Evolutionary conservation across 2,113 vertebrate genomes (phyloP).

Genomic region (Seriola dumerili): DNA sequence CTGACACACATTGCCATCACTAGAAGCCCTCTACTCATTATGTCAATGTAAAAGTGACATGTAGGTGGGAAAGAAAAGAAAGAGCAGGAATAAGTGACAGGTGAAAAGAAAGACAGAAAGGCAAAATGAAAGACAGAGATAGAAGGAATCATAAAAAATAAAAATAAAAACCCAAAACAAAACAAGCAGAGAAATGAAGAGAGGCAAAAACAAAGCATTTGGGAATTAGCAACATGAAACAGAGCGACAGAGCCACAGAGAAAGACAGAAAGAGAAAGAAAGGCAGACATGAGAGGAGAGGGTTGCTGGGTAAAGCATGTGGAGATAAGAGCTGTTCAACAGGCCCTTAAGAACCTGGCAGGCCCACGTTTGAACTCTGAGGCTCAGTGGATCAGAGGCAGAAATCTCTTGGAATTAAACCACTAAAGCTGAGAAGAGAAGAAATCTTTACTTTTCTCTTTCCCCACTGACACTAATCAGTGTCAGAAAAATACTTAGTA

Average conservation of each 20-base stretch:
- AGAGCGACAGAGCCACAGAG: not conserved
- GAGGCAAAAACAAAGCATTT: not conserved
- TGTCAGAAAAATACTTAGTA: constrained; percentile 18
- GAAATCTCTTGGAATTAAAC: constrained; percentile 70
- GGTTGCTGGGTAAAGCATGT: constrained; percentile 50
- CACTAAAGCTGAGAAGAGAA: constrained; percentile 40
- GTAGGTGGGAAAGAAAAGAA: not conserved
- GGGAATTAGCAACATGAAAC: constrained; percentile 14
- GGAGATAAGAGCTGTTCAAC: constrained; percentile 64
- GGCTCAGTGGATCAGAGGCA: constrained; percentile 65
- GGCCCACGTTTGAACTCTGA: constrained; percentile 61
- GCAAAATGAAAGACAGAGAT: not conserved
- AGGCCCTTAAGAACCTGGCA: constrained; percentile 65
- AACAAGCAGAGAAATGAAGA: not conserved
- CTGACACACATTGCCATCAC: not conserved
- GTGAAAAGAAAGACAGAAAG: not conserved
- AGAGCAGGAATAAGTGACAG: not conserved
- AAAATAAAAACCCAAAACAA: not conserved
- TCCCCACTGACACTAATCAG: constrained; percentile 30
- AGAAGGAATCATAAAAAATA: not conserved
- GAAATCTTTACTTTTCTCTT: constrained; percentile 39
- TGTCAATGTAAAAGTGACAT: too few species aligned
- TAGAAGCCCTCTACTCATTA: too few species aligned
- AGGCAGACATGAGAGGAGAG: constrained; percentile 32
- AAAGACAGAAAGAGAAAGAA: not conserved